Conservation (phyloP, 2,888 invertebrate genomes). For the Tinea pellionella region DNA sequence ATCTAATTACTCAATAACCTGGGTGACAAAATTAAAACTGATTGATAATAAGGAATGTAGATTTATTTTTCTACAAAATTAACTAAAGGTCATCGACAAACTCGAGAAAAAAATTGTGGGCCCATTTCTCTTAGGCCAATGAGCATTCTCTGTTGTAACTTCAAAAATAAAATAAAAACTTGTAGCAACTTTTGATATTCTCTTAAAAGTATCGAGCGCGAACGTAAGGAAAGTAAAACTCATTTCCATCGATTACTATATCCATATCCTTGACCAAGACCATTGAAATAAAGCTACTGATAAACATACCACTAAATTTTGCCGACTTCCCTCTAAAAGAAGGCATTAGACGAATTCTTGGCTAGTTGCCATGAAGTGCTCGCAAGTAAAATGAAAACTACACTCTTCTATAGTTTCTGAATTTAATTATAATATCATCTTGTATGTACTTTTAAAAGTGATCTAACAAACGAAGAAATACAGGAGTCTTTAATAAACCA, state of each 20-base stretch:
- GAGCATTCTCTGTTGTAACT: too few species aligned
- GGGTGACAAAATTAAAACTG: too few species aligned
- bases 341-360: constrained; percentile 8
- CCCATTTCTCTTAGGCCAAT: too few species aligned
- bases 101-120: too few species aligned
- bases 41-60: too few species aligned
- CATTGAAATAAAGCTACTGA: not conserved
- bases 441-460: not conserved
- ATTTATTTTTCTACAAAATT: too few species aligned
- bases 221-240: not conserved
- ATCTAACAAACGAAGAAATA: not conserved
- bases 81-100: too few species aligned
- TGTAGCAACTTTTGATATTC: not conserved
- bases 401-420: not conserved
- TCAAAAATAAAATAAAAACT: too few species aligned
- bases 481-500: not conserved
- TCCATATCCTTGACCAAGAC: constrained; percentile 10
- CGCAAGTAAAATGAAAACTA: not conserved
- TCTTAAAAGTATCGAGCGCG: not conserved
- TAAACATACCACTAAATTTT: constrained; percentile 9
- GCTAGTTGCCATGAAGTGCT: not conserved
- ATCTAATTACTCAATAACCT: too few species aligned
- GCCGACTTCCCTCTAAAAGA: constrained; percentile 2
- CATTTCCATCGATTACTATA: not conserved
- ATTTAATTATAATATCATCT: not conserved